Evolutionary conservation across 2,888 invertebrate species (phyloP).

Genomic region (Cordilura impudica): DNA sequence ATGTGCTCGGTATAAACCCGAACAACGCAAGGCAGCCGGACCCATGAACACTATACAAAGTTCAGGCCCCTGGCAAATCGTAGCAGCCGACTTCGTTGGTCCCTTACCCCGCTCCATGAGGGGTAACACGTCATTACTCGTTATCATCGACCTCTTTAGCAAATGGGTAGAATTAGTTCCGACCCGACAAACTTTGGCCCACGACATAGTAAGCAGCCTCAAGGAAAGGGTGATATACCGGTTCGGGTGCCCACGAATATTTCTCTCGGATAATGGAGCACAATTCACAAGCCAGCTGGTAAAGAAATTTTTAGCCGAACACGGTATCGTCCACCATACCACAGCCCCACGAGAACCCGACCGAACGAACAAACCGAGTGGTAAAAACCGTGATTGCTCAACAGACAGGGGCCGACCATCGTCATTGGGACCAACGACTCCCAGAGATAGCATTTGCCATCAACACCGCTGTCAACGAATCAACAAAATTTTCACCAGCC

Average conservation of each 20-base stretch:
- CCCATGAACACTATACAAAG: too few relatives aligned
- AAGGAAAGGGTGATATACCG: slow-evolving; percentile 2
- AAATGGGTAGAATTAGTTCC: slow-evolving; percentile 11
- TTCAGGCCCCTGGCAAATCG: neutral
- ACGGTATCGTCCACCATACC: neutral
- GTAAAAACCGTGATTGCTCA: slow-evolving; percentile 28
- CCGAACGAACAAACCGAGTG: slow-evolving; percentile 7
- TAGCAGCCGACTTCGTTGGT: neutral
- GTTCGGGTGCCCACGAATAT: neutral
- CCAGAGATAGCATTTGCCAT: neutral
- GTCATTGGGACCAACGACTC: slow-evolving; percentile 14
- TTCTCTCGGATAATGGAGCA: slow-evolving; percentile 12
- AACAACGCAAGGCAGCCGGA: too few relatives aligned
- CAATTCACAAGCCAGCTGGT: slow-evolving; percentile 1
- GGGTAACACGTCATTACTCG: neutral
- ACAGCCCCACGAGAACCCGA: slow-evolving; percentile 25
- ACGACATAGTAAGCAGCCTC: neutral
- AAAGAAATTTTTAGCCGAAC: neutral
- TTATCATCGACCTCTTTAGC: neutral
- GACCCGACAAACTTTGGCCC: neutral
- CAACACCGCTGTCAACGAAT: neutral
- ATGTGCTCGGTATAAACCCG: too few relatives aligned
- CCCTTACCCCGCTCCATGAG: neutral
- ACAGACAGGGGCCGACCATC: neutral
- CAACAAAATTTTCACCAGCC: neutral